Base-by-base conservation (phyloP, 30 jellyfish, hydroid and myxozoan species). In the Kudoa iwatai region DNA sequence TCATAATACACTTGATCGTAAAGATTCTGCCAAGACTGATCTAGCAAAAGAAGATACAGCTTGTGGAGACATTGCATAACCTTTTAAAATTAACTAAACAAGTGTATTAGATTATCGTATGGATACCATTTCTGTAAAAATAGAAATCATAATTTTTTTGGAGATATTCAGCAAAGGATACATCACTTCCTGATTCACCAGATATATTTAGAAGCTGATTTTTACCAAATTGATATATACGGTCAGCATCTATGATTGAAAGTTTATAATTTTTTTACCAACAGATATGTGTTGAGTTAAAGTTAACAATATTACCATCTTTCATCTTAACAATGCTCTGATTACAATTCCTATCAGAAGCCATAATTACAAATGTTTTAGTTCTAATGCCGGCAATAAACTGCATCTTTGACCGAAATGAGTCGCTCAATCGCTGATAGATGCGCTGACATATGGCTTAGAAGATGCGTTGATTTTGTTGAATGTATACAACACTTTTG, bases 311-410 rank as follows among this genome's bases (percentile, higher is more conserved):
- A n/a, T 32, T 54, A 71, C 92, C 92, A 32, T 62, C 87, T 33
- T 71, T 60, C 92, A 59, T 60, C 20, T 83, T 24, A 2, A 71
- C 87, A 25, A 71, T 71, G 19, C 92, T 64, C 26, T 79, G 52
- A 21, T 55, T 62, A 0, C 83, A 83, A 46, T 71, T 71, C 34
- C 58, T 49, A 47, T 71, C 92, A 4, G 87, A 53, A 10, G 92
- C 92, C 17, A 66, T 57, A 25, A 71, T 53, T 2, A 71, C 92
- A 56, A 71, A 71, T 46, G 57, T 87, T 24, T 66, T 83, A 14
- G 87, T 83, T 48, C 43, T 53, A 17, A 71, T 59, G 9, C 92
- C 92, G 33, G 60, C 71, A 19, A 62, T 48, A 40, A 71, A 71
- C 44, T 71, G 87, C 92, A 71, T 71, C 34, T 16, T n/a, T n/a